phyloP scores from a whole-genome alignment of 2,888 invertebrate species.

The Mesorhabditis spiculigera region DNA sequence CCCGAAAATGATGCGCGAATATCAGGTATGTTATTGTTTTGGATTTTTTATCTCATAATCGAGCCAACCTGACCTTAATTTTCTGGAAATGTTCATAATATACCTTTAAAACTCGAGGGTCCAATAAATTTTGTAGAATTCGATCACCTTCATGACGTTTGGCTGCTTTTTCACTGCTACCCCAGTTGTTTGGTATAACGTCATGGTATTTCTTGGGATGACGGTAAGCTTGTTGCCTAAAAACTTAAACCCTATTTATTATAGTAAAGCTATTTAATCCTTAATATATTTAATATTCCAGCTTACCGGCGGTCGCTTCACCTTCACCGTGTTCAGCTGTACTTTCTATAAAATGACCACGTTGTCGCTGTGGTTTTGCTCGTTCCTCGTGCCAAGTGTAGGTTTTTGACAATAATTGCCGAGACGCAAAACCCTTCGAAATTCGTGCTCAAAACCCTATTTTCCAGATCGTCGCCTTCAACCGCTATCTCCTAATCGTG shows the following conservation, averaged over 20 bases:
- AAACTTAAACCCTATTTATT: too few species aligned
- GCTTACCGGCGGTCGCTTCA: neutral
- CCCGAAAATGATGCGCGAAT: neutral
- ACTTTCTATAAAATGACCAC: conserved; percentile 2
- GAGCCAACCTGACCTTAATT: too few species aligned
- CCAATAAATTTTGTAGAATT: neutral
- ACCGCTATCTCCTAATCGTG: conserved; percentile 2
- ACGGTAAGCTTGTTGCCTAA: too few species aligned
- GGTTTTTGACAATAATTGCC: neutral
- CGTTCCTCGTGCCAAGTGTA: conserved; percentile 4
- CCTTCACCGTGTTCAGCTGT: neutral
- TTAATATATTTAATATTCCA: neutral
- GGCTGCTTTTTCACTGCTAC: neutral
- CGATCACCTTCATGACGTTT: neutral
- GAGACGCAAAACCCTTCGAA: too few species aligned
- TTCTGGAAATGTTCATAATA: too few species aligned
- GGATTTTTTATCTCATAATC: too few species aligned
- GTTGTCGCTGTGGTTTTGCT: conserved; percentile 6
- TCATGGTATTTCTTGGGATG: neutral
- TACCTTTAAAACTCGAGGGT: too few species aligned
- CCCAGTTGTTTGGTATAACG: conserved; percentile 1
- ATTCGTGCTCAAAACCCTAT: neutral
- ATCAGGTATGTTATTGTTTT: neutral
- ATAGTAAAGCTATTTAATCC: too few species aligned
- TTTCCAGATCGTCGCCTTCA: conserved; percentile 1